Evolutionary conservation across 2,797 vertebrate species (phyloP).

Genomic region (Semaprochilodus insignis): DNA sequence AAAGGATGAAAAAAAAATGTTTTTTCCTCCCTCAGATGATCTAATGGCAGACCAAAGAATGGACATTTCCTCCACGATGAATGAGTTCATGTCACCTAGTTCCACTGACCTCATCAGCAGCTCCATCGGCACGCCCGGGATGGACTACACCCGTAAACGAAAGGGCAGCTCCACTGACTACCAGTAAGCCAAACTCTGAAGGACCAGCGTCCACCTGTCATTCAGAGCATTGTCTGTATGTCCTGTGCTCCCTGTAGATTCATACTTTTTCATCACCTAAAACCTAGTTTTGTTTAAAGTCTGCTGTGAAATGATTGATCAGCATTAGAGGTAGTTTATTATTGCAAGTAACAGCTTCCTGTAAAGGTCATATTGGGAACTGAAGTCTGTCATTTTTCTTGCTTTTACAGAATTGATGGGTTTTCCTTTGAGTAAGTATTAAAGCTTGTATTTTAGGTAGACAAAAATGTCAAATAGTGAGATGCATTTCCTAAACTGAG

Average conservation of each 20-base stretch:
- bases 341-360: too few species aligned
- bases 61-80: constrained; percentile 99
- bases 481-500: not conserved
- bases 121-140: constrained; percentile 81
- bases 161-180: constrained; percentile 93
- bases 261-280: not conserved
- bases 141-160: constrained; percentile 86
- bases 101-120: constrained; percentile 92
- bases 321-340: not conserved
- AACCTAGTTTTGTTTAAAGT: not conserved
- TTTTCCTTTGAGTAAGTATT: constrained; percentile 95
- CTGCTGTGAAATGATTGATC: not conserved
- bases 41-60: constrained; percentile 99
- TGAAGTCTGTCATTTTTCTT: constrained; percentile 68
- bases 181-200: constrained; percentile 81
- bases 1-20: too few species aligned
- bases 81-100: constrained; percentile 94
- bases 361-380: not conserved
- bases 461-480: not conserved
- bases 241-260: not conserved
- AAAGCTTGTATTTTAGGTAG: not conserved
- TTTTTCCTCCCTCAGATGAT: constrained; percentile 61
- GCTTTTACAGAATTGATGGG: constrained; percentile 89
- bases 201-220: not conserved
- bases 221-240: not conserved